These are phyloP conservation scores for Euzophera pinguis DNA, from an alignment of 2,888 invertebrate species.

Conservation along the genomic window DNA sequence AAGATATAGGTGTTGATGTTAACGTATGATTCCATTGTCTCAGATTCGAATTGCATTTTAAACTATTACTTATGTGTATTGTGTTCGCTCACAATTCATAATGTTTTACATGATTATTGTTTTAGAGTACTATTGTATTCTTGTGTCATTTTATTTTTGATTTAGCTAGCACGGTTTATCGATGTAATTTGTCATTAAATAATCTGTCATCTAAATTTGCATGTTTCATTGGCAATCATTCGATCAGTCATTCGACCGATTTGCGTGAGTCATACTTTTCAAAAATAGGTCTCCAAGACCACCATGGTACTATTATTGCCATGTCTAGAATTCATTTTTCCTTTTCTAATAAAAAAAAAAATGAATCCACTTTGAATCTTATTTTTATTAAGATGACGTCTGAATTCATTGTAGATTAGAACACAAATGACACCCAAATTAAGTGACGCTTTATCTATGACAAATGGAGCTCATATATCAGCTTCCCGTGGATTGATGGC, in stretches of 20 bases:
- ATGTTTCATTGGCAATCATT: too few species aligned
- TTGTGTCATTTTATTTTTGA: neutral
- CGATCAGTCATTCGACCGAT: too few species aligned
- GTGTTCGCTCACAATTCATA: constrained; percentile 3
- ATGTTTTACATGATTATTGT: constrained; percentile 6
- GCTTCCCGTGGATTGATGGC: constrained; percentile 19
- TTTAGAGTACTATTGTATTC: constrained; percentile 6
- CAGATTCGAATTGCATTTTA: constrained; percentile 25
- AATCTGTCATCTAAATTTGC: too few species aligned
- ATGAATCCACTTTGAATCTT: constrained; percentile 32
- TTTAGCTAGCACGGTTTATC: neutral
- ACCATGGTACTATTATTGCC: too few species aligned
- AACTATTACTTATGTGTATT: constrained; percentile 15
- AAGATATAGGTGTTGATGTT: constrained; percentile 37
- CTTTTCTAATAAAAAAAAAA: too few species aligned
- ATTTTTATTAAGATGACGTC: constrained; percentile 16
- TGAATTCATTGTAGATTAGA: constrained; percentile 14
- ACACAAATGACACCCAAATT: constrained; percentile 13
- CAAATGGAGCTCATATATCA: constrained; percentile 50
- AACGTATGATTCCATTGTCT: constrained; percentile 38
- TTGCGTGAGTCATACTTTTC: too few species aligned
- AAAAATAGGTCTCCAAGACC: too few species aligned
- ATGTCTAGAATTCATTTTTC: too few species aligned
- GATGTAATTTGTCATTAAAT: too few species aligned
- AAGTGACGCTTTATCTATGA: constrained; percentile 48